Base-by-base conservation (phyloP, 2,797 vertebrate genomes). In the Peromyscus attwateri region DNA sequence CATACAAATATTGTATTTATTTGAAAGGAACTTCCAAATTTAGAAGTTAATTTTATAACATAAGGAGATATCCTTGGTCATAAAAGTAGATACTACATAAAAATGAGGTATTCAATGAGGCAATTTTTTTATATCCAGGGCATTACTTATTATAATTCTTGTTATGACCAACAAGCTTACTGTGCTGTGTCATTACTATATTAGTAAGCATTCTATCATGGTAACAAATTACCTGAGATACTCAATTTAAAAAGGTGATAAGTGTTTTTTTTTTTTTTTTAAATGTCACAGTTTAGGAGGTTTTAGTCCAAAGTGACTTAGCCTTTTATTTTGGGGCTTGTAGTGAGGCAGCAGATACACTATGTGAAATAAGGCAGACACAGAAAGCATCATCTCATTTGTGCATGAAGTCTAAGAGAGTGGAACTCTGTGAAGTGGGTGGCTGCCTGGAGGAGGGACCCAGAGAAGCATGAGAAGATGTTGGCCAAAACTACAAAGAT, bases 1-100 rank as follows among this genome's bases (percentile, higher is more conserved):
- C 49, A 95, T 83, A 60, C 73, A 96, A 49, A 89, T 23, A 7
- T 17, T 91, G 17, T 80, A 14, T 60, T 95, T 90, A 94, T 96
- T 91, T 89, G 75, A 97, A 93, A 94, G 1, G 29, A 91, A 52
- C 6, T 1, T 92, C 29, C 79, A 75, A 82, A 29, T 92, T 96
- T 87, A 96, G 62, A 96, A 82, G 37, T 66, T 85, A 83, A 93
- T 71, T 96, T 92, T 14, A 76, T 19, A 89, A 34, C 19, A 34
- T 71, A 87, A 96, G 95, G 62, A 80, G 70, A 34, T 46, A 94
- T 6, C 12, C 79, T 66, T 97, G 34, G 43, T 89, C 25, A 92
- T 49, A 73, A 95, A 93, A 96, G 71, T 40, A 92, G 37, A n/a
- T 27, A 75, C 6, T 71, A 43, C 43, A 57, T 91, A 89, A 94